Percentiles rank a stretch among this genome's conserved stretches.
These are phyloP conservation scores for Cricetomys ansorgei DNA, from an alignment of 2,113 vertebrate species.

Conservation along the genomic window DNA sequence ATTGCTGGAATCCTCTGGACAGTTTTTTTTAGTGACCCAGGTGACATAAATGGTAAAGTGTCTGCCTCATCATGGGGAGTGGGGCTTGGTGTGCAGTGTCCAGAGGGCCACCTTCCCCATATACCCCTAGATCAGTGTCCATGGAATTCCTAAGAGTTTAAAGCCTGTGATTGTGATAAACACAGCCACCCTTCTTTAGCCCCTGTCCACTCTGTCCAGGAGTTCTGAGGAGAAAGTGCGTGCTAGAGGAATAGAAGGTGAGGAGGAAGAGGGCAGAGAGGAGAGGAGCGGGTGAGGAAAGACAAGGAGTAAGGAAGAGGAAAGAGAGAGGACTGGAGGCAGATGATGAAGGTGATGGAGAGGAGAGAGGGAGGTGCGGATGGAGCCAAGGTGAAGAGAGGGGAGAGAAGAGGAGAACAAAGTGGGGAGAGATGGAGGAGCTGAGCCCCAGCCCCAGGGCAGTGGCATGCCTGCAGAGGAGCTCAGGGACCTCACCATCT, in stretches of 20 bases:
- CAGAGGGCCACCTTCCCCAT: neutral
- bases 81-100: neutral
- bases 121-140: rapidly evolving
- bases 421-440: neutral
- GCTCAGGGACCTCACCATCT: rapidly evolving
- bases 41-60: neutral
- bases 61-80: neutral
- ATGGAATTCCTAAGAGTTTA: no score
- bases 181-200: no score
- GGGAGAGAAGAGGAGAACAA: no score
- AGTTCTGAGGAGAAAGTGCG: neutral
- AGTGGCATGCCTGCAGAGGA: neutral
- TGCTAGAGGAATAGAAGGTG: neutral
- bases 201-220: no score
- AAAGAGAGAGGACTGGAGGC: rapidly evolving
- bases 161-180: neutral
- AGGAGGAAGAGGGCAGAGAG: neutral
- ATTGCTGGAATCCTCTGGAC: neutral
- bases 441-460: neutral
- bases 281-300: neutral
- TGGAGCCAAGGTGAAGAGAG: no score
- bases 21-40: neutral
- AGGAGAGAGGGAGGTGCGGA: neutral
- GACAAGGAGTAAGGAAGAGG: neutral
- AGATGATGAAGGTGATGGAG: no score